Percentiles rank a stretch among this genome's conserved stretches.
Conservation (phyloP, 2,888 invertebrate genomes). For the Frankliniella fusca region DNA sequence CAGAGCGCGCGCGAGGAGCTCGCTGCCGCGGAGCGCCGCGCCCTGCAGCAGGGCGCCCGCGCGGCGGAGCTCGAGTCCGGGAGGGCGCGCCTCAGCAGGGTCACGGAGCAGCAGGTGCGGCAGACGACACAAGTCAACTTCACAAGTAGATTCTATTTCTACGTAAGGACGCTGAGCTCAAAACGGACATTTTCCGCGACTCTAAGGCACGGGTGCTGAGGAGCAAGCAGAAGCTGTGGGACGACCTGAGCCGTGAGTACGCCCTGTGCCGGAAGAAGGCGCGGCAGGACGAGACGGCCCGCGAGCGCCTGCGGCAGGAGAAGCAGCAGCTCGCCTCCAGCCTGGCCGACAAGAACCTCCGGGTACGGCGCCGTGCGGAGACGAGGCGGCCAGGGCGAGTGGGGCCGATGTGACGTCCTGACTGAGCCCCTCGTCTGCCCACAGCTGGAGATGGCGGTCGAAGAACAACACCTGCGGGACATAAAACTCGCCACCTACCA, state of each 20-base stretch:
- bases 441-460: neutral
- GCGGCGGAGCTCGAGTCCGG: neutral
- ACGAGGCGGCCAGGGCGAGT: neutral
- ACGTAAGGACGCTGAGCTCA: too few relatives aligned
- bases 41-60: neutral
- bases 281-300: neutral
- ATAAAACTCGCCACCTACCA: neutral
- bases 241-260: constrained; percentile 22
- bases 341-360: neutral
- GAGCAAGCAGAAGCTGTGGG: constrained; percentile 17
- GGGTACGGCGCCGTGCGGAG: neutral
- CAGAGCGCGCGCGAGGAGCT: neutral
- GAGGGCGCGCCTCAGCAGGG: neutral
- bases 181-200: neutral
- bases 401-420: neutral
- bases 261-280: neutral
- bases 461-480: neutral
- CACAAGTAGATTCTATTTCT: too few relatives aligned
- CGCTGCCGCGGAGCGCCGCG: neutral
- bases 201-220: neutral
- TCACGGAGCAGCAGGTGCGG: constrained; percentile 9
- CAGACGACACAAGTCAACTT: too few relatives aligned
- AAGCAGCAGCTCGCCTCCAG: constrained; percentile 4
- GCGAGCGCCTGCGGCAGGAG: neutral
- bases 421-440: neutral